Conservation (phyloP, 2,888 invertebrate species). For the Coelopa pilipes region DNA sequence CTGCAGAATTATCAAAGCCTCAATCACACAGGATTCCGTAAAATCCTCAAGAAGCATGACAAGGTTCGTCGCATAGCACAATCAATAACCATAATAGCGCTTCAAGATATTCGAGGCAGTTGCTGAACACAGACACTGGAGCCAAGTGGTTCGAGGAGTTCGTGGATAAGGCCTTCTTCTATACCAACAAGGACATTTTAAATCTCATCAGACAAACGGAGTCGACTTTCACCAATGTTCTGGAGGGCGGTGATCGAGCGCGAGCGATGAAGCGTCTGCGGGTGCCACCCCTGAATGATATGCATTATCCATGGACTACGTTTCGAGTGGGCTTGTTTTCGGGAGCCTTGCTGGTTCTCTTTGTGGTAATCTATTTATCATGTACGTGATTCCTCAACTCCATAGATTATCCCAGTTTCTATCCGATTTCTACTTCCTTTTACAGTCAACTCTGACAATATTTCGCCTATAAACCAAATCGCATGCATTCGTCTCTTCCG, state of each 20-base stretch:
- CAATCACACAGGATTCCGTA: slow-evolving; percentile 97
- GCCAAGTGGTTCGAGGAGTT: slow-evolving; percentile 90
- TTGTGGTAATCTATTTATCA: slow-evolving; percentile 83
- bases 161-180: slow-evolving; percentile 87
- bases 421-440: background rate
- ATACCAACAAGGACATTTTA: slow-evolving; percentile 93
- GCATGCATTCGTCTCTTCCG: slow-evolving; percentile 83
- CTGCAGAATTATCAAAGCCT: slow-evolving; percentile 97
- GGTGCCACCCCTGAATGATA: slow-evolving; percentile 95
- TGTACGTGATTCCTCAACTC: slow-evolving; percentile 68
- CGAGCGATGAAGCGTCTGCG: slow-evolving; percentile 96
- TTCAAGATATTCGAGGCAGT: slow-evolving; percentile 64
- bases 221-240: slow-evolving; percentile 79
- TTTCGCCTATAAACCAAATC: slow-evolving; percentile 11
- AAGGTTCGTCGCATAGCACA: slow-evolving; percentile 73
- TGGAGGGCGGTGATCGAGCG: slow-evolving; percentile 91
- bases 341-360: slow-evolving; percentile 88
- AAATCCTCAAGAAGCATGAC: slow-evolving; percentile 98
- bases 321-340: slow-evolving; percentile 94
- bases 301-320: slow-evolving; percentile 89
- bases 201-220: slow-evolving; percentile 82
- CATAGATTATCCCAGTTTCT: too few species aligned
- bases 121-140: slow-evolving; percentile 83
- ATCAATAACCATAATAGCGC: background rate
- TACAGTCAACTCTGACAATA: background rate